A percentile compares a stretch with the other conserved stretches of the same genome.
These are phyloP conservation scores for Pseudorectes ferrugineus DNA, from an alignment of 2,113 vertebrate genomes.

Conservation along the genomic window DNA sequence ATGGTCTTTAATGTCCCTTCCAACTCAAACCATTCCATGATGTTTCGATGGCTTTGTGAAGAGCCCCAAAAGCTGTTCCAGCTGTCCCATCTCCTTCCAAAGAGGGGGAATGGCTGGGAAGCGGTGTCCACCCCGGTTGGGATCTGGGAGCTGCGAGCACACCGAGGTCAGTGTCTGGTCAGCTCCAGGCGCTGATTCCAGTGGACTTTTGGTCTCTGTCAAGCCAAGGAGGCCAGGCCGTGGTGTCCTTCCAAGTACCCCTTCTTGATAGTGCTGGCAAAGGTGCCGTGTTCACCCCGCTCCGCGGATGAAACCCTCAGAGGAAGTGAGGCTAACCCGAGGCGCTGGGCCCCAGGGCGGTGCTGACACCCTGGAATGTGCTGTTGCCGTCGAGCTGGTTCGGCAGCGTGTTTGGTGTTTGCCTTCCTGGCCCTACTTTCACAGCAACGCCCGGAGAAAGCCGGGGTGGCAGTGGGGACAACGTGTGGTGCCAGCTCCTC, in stretches of 20 bases:
- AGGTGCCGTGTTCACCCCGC: fast-evolving
- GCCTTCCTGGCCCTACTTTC: not conserved
- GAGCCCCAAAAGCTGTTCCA: not conserved
- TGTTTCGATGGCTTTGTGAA: not conserved
- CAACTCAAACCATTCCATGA: not conserved
- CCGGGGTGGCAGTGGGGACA: not conserved
- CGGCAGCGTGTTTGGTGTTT: not conserved
- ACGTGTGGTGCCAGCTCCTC: not conserved
- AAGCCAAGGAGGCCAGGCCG: not conserved
- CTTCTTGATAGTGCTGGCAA: not conserved
- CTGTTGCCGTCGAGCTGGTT: constrained; percentile 15
- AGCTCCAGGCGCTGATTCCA: not conserved
- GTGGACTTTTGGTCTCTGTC: not conserved
- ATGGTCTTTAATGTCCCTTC: not conserved
- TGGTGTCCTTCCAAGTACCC: not conserved
- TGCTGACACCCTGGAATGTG: constrained; percentile 17
- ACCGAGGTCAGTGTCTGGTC: not conserved
- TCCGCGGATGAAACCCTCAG: not conserved
- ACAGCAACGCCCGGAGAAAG: not conserved
- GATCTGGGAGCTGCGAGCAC: not conserved
- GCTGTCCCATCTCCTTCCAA: not conserved
- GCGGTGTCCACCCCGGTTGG: too few relatives aligned
- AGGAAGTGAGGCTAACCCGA: not conserved
- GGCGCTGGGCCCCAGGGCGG: not conserved
- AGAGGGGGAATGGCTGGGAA: not conserved